Conservation (phyloP, 2,797 vertebrate genomes). For the Labroides dimidiatus region DNA sequence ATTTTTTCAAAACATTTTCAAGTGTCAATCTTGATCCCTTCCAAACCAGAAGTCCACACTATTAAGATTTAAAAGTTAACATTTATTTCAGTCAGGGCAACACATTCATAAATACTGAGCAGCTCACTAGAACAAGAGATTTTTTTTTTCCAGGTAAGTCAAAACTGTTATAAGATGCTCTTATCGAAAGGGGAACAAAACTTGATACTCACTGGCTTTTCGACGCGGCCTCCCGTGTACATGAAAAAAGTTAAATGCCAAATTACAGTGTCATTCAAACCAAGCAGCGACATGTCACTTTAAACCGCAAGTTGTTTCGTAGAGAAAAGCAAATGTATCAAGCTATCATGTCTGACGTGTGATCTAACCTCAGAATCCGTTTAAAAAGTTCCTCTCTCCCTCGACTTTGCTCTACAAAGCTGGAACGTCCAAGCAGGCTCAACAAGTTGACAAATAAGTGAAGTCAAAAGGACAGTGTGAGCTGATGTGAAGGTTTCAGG, state of each 20-base stretch:
- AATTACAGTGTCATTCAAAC: constrained; percentile 68
- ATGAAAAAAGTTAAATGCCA: constrained; percentile 63
- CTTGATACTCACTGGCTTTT: constrained; percentile 14
- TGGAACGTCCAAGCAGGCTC: constrained; percentile 62
- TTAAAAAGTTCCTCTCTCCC: constrained; percentile 34
- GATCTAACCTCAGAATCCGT: constrained; percentile 32
- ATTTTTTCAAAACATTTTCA: not conserved
- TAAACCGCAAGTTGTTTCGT: constrained; percentile 41
- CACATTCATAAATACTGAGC: constrained; percentile 76
- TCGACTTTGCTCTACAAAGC: constrained; percentile 51
- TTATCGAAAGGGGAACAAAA: constrained; percentile 24
- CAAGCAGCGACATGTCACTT: constrained; percentile 72
- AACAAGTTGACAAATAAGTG: constrained; percentile 40
- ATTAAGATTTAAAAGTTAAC: constrained; percentile 54
- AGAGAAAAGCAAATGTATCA: constrained; percentile 26
- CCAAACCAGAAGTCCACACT: constrained; percentile 26
- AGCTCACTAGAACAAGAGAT: constrained; percentile 49
- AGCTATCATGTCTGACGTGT: constrained; percentile 21
- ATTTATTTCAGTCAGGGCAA: constrained; percentile 76
- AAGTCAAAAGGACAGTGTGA: constrained; percentile 50
- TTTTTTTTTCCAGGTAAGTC: constrained; percentile 24
- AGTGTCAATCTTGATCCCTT: constrained; percentile 9
- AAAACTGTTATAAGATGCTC: constrained; percentile 21
- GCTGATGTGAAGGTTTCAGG: constrained; percentile 43
- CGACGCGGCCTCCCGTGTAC: constrained; percentile 41